phyloP scores from a whole-genome alignment of 37 sponge, comb jelly and placozoan genomes.

The Chondrilla cf. caribensis region DNA sequence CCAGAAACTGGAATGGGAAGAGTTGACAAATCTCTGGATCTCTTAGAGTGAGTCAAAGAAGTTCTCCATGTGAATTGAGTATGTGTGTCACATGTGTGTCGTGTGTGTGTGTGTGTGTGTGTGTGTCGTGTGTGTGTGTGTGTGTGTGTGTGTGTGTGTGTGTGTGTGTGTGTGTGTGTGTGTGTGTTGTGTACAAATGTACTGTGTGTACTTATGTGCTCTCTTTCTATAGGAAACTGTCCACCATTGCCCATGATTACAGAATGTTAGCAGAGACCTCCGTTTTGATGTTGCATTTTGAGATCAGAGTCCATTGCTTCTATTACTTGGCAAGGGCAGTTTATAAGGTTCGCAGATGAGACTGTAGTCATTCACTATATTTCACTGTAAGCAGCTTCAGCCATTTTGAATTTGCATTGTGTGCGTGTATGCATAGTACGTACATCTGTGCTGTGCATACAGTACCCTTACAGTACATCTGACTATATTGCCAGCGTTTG shows the following conservation, averaged over 20 bases:
- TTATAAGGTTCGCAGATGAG: conserved; percentile 40
- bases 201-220: no score
- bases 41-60: neutral
- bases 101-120: no score
- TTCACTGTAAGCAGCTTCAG: neutral
- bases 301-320: conserved; percentile 83
- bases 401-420: neutral
- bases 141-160: no score
- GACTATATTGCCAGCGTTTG: no score
- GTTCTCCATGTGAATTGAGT: no score
- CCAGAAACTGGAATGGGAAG: neutral
- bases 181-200: no score
- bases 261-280: conserved; percentile 43
- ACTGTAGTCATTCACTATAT: neutral
- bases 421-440: no score
- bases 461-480: no score
- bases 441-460: no score
- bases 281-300: conserved; percentile 81
- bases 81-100: no score
- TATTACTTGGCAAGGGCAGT: conserved; percentile 68
- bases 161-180: no score
- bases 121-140: no score
- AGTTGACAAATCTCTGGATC: neutral
- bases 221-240: conserved; percentile 31
- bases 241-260: conserved; percentile 33